Percentiles rank a stretch among this genome's conserved stretches.
These are phyloP conservation scores for Drosophila grimshawi DNA, from an alignment of 1,140 invertebrate species.

Conservation along the genomic window DNA sequence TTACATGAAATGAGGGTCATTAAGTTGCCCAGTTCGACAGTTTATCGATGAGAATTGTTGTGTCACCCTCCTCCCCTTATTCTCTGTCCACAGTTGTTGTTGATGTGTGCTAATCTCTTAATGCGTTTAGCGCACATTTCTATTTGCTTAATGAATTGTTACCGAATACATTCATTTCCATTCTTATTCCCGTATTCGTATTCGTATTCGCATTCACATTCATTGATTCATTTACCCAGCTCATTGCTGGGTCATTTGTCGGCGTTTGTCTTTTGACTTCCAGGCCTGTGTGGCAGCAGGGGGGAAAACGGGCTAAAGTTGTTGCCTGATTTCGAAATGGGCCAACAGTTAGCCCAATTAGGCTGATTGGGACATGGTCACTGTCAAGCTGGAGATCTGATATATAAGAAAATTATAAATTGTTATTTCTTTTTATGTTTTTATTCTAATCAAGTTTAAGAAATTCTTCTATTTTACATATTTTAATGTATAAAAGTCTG, in stretches of 20 bases:
- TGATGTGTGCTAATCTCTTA: constrained; percentile 82
- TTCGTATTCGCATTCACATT: constrained; percentile 42
- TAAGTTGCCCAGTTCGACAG: constrained; percentile 66
- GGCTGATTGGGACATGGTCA: constrained; percentile 66
- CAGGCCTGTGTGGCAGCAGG: neutral
- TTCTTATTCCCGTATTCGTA: constrained; percentile 53
- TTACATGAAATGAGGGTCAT: constrained; percentile 77
- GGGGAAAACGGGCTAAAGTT: neutral
- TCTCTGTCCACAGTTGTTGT: constrained; percentile 18
- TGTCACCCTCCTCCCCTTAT: constrained; percentile 9
- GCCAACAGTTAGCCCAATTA: constrained; percentile 64
- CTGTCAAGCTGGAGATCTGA: constrained; percentile 34
- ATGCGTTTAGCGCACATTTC: constrained; percentile 82
- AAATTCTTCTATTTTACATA: no score
- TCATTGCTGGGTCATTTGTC: constrained; percentile 79
- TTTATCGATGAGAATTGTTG: constrained; percentile 66
- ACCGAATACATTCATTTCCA: constrained; percentile 75
- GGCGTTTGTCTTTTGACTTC: constrained; percentile 79
- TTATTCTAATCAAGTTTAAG: no score
- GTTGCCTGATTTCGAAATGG: constrained; percentile 45
- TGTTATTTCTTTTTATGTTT: no score
- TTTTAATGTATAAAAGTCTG: no score
- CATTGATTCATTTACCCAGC: constrained; percentile 54
- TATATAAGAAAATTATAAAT: no score
- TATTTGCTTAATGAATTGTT: constrained; percentile 83